phyloP scores from a whole-genome alignment of 92 coral and sea anemone species.

The Palythoa caribaeorum region DNA sequence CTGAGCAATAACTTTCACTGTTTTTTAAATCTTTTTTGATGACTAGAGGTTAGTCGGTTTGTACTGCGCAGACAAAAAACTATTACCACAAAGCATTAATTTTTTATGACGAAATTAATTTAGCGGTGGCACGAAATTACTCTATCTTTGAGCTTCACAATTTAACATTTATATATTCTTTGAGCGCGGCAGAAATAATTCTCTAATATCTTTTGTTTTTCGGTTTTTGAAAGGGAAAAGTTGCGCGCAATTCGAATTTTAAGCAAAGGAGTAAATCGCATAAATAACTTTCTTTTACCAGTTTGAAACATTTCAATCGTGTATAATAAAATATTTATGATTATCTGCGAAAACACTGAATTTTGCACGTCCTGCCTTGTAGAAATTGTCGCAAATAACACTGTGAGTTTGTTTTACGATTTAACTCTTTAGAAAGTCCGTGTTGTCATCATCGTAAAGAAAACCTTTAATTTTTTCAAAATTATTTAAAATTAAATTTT shows the following conservation, averaged over 20 bases:
- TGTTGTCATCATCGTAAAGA: background rate
- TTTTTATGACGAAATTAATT: conserved; percentile 41
- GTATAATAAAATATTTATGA: conserved; percentile 34
- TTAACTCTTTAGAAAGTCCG: background rate
- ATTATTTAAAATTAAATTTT: background rate
- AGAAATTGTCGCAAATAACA: background rate
- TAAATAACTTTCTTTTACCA: background rate
- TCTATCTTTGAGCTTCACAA: conserved; percentile 16
- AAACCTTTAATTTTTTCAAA: background rate
- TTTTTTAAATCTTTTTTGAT: background rate
- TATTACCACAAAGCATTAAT: conserved; percentile 13
- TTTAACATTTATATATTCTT: background rate
- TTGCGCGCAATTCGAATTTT: background rate
- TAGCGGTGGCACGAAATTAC: conserved; percentile 25
- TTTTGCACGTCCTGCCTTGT: background rate
- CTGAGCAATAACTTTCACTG: background rate
- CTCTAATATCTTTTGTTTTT: background rate
- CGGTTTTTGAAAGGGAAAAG: background rate
- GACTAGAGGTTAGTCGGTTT: background rate
- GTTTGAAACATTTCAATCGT: background rate
- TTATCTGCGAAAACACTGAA: background rate
- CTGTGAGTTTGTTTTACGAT: background rate
- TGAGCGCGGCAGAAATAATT: background rate
- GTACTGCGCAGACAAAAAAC: background rate
- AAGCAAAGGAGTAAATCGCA: background rate